phyloP scores from a whole-genome alignment of 1,140 invertebrate species.

The Caenorhabditis inopinata region DNA sequence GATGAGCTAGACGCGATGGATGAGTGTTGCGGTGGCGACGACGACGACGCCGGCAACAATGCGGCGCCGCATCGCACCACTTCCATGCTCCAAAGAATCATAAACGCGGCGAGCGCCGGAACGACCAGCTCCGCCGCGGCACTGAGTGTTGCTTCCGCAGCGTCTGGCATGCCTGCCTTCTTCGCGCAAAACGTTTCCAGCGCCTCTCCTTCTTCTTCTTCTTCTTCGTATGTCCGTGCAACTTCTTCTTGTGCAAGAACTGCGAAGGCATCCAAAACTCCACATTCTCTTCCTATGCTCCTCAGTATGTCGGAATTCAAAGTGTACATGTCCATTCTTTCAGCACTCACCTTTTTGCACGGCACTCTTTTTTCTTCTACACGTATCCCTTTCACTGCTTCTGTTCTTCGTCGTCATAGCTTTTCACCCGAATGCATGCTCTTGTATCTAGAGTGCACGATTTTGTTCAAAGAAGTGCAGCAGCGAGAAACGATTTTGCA shows the following conservation, averaged over 20 bases:
- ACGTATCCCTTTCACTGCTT: not conserved
- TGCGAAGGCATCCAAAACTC: conserved; percentile 15
- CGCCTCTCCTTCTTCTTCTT: conserved; percentile 9
- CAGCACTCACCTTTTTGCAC: not conserved
- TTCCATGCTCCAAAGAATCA: conserved; percentile 14
- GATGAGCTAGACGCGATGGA: conserved; percentile 21
- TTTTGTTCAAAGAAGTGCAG: too few species aligned
- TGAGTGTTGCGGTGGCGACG: not conserved
- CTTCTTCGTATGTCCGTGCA: conserved; percentile 21
- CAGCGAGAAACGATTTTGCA: too few species aligned
- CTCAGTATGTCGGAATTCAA: conserved; percentile 16
- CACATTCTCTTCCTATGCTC: conserved; percentile 7
- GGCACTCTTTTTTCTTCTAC: not conserved
- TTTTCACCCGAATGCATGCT: too few species aligned
- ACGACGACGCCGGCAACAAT: not conserved
- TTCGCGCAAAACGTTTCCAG: not conserved
- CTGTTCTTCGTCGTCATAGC: too few species aligned
- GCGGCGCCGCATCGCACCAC: conserved; percentile 6
- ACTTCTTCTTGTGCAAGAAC: not conserved
- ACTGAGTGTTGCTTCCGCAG: conserved; percentile 28
- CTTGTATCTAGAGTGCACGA: too few species aligned
- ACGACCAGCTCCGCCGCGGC: not conserved
- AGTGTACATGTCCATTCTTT: not conserved
- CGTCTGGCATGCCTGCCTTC: conserved; percentile 26
- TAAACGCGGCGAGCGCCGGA: conserved; percentile 32